Base-by-base conservation (phyloP, 2,888 invertebrate genomes). In the Euspilapteryx auroguttella region DNA sequence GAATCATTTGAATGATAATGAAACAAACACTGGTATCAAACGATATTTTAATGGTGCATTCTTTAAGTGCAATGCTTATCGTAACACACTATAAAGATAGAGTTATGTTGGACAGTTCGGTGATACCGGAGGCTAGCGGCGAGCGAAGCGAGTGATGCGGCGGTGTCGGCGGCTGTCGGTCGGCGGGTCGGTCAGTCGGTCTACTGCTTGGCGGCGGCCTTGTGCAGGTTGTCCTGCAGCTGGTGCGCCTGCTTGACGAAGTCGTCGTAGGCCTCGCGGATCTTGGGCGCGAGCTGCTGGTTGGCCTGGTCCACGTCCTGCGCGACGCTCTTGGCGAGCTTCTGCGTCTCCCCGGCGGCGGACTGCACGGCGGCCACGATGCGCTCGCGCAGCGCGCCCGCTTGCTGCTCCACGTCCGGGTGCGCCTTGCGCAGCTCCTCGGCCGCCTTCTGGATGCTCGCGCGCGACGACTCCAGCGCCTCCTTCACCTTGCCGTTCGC, bases 381-480 rank as follows among this genome's bases (percentile, higher is more conserved):
- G 40, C 55, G 54, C 25, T 63, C 58, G 28, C 49, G 47, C 27
- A 71, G 47, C 13, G 38, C 47, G 26, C 10, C 27, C 30, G 66
- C 65, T 31, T 65, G 54, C 41, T 56, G 46, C 41, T 73, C 64
- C 12, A 73, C 55, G 24, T 73, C 71, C 31, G 73, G 73, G 54
- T 75, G 69, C 22, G 53, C 41, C 38, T 46, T 42, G 40, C 58
- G 61, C 29, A 75, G 55, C 1, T 73, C 64, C n/a, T 49, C 54
- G 1, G 45, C 54, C 4, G 55, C 41, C 25, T 38, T 40, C 46
- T 69, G 46, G 26, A 75, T 9, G 52, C 44, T 56, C 35, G 40
- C 32, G 33, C 49, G 54, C 1, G 64, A 25, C 40, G 46, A 32
- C 45, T 66, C 58, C 32, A 75, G 38, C 2, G 58, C 56, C 20